A percentile compares a stretch with the other conserved stretches of the same genome.
These are phyloP conservation scores for Setophaga kirtlandii DNA, from an alignment of 2,113 vertebrate genomes.

Conservation along the genomic window DNA sequence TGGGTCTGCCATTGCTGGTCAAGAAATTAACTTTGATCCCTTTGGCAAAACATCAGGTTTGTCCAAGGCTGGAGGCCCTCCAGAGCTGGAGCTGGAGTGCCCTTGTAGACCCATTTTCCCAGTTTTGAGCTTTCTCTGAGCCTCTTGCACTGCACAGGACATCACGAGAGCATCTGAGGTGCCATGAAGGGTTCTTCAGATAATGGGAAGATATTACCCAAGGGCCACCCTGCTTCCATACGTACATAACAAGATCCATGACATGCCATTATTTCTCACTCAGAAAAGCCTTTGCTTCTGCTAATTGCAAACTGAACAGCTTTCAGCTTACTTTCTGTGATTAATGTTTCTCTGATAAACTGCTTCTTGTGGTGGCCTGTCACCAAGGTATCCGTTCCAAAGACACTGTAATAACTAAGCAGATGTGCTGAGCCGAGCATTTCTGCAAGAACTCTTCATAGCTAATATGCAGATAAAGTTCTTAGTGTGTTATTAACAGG, in stretches of 20 bases:
- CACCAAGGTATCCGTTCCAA: background rate
- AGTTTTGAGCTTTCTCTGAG: background rate
- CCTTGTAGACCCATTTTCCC: background rate
- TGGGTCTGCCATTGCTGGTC: background rate
- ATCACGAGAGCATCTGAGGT: background rate
- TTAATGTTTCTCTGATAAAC: background rate
- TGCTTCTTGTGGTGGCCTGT: background rate
- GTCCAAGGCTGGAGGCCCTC: background rate
- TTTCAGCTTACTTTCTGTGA: slow-evolving; percentile 11
- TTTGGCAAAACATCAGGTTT: background rate
- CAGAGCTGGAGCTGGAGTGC: background rate
- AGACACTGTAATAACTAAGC: background rate
- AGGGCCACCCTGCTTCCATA: background rate
- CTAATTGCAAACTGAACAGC: background rate
- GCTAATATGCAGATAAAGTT: background rate
- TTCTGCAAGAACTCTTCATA: background rate
- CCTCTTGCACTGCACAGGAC: background rate
- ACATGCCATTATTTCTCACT: background rate
- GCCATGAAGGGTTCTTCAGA: background rate
- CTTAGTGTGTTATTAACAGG: background rate
- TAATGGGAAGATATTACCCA: background rate
- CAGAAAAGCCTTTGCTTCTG: background rate
- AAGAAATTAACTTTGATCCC: background rate
- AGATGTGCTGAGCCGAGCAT: background rate
- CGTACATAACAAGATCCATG: accelerated